Base-by-base conservation (phyloP, 37 sponge, comb jelly and placozoan genomes). In the Eunapius fragilis region DNA sequence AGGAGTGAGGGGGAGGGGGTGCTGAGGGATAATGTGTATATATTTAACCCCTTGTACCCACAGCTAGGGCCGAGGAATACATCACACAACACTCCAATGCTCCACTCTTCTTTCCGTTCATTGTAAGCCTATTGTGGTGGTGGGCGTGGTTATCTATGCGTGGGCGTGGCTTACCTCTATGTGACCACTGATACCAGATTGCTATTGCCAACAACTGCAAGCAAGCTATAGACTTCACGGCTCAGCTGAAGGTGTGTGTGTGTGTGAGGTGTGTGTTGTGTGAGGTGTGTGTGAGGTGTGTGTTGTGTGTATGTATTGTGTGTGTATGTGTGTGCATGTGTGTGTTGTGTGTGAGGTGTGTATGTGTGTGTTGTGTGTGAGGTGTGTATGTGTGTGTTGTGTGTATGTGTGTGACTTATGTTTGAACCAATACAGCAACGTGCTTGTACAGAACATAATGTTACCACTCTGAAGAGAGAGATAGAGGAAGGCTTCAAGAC, bases 171-270 rank as follows among this genome's bases (percentile, higher is more conserved):
- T n/a, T n/a, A n/a, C n/a, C n/a, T n/a, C n/a, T n/a, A n/a, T n/a
- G n/a, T 47, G 33, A 25, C 75, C 68, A 23, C 49, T 86, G 25
- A 13, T 7, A 9, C 3, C 70, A 93, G 93, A 93, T 94, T 49
- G 90, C 94, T 24, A 77, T 77, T 32, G 88, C 94, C 23, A 94
- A 94, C 71, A 94, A 84, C 82, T 94, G 94, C 49, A 33, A 73
- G 28, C 50, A 84, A 22, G 87, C 85, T 35, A 75, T 94, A 9
- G 94, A 90, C 47, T 94, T 89, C 37, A 28, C 89, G 0, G 82
- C 87, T 2, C 89, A 90, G 25, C 82, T 89, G 68, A 90, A 71
- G 85, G 94, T 93, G 14, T 26, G 88, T 79, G 5, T 68, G 69
- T 82, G 19, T 37, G 27, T 27, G n/a, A n/a, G n/a, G n/a, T n/a